These are phyloP conservation scores for Ambastaia sidthimunki DNA, from an alignment of 2,797 vertebrate genomes.

Conservation along the genomic window DNA sequence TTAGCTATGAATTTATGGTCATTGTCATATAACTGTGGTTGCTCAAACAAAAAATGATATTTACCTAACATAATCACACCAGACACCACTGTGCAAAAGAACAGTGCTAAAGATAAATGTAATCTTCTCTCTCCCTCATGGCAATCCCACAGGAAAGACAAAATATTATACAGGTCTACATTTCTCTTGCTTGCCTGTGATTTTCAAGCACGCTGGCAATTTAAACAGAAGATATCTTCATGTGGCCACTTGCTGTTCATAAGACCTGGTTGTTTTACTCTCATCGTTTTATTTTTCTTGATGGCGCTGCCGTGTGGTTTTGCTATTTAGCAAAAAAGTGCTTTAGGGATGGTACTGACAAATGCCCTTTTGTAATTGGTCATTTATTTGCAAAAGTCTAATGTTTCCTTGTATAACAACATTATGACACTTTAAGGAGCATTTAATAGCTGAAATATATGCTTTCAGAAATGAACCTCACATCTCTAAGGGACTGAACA, in stretches of 20 bases:
- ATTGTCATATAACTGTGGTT: conserved; percentile 25
- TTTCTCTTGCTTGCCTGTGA: conserved; percentile 19
- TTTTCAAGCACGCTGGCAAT: conserved; percentile 39
- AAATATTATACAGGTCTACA: conserved; percentile 25
- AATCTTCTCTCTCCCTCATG: conserved; percentile 25
- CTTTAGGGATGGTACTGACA: conserved; percentile 34
- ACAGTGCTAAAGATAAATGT: conserved; percentile 33
- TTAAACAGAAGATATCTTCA: conserved; percentile 40
- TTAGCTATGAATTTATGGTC: conserved; percentile 53
- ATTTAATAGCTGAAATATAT: conserved; percentile 73
- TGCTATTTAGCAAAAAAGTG: conserved; percentile 44
- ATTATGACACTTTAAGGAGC: conserved; percentile 74
- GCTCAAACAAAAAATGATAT: conserved; percentile 46
- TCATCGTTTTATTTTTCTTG: conserved; percentile 42
- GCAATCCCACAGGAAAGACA: conserved; percentile 33
- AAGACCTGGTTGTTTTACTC: conserved; percentile 55
- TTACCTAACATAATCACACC: conserved; percentile 40
- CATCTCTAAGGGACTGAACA: conserved; percentile 77
- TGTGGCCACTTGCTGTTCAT: conserved; percentile 54
- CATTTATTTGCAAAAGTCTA: conserved; percentile 32
- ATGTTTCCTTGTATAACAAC: conserved; percentile 59
- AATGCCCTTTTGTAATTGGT: conserved; percentile 48
- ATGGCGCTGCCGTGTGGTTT: conserved; percentile 55
- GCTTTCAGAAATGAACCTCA: conserved; percentile 74
- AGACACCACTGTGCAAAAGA: conserved; percentile 31